Conservation (phyloP, 2,888 invertebrate species). For the Anarsia innoxiella region DNA sequence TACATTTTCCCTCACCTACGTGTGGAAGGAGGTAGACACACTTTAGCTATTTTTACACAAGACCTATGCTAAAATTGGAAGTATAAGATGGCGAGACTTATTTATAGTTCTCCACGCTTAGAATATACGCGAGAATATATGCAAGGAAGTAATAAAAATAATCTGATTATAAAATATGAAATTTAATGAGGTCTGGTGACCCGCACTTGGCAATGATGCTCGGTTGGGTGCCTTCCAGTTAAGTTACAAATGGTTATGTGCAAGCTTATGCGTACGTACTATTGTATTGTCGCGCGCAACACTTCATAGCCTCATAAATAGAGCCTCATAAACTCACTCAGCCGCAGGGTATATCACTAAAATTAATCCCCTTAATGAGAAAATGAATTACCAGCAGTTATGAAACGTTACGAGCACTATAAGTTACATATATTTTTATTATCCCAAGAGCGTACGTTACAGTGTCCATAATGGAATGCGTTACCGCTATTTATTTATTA, state of each 20-base stretch:
- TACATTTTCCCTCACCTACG: too few relatives aligned
- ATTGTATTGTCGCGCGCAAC: slow-evolving; percentile 36
- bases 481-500: slow-evolving; percentile 48
- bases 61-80: too few relatives aligned
- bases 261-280: slow-evolving; percentile 26
- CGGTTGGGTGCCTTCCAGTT: slow-evolving; percentile 35
- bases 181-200: slow-evolving; percentile 25
- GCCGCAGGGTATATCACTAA: slow-evolving; percentile 34
- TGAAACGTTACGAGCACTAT: slow-evolving; percentile 41
- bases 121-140: too few relatives aligned
- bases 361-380: slow-evolving; percentile 57
- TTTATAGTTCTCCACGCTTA: too few relatives aligned
- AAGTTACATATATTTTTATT: slow-evolving; percentile 47
- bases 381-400: slow-evolving; percentile 49
- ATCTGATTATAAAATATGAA: slow-evolving; percentile 10
- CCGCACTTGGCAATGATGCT: slow-evolving; percentile 29
- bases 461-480: slow-evolving; percentile 25
- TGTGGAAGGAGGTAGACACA: too few relatives aligned
- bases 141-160: background rate
- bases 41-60: too few relatives aligned
- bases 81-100: too few relatives aligned
- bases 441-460: slow-evolving; percentile 35
- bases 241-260: slow-evolving; percentile 35
- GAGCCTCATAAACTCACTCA: slow-evolving; percentile 21
- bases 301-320: slow-evolving; percentile 46